Evolutionary conservation across 2,113 vertebrate species (phyloP).

Genomic region (Pelodiscus sinensis): DNA sequence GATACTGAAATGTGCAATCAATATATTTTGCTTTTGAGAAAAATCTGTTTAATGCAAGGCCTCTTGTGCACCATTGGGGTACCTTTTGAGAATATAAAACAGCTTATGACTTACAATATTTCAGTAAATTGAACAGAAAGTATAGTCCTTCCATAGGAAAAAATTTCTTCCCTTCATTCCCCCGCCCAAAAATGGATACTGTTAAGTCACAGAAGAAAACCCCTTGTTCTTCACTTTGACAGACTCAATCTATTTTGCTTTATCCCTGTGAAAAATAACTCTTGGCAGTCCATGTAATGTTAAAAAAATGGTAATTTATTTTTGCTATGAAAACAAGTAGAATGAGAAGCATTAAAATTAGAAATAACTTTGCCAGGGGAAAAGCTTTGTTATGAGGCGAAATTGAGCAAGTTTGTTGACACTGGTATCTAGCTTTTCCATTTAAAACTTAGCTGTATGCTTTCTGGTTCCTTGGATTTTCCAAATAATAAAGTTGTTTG

Average conservation of each 20-base stretch:
- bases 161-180: not conserved
- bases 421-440: not conserved
- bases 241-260: not conserved
- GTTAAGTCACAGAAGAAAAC: not conserved
- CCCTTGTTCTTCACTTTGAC: not conserved
- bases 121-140: not conserved
- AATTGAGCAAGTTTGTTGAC: not conserved
- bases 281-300: not conserved
- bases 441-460: not conserved
- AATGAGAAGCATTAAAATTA: not conserved
- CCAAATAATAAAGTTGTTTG: not conserved
- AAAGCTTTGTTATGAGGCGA: not conserved
- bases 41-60: not conserved
- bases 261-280: not conserved
- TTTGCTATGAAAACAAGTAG: not conserved
- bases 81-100: not conserved
- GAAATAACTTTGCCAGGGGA: not conserved
- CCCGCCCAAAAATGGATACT: not conserved
- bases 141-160: not conserved
- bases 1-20: not conserved
- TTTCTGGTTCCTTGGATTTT: not conserved
- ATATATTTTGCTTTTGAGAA: not conserved
- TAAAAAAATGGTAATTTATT: accelerated
- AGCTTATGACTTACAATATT: conserved; percentile 11
- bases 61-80: not conserved